Evolutionary conservation across 2,113 vertebrate genomes (phyloP), one percentile per base, ranked within the genome.

Genomic region (Rhinogobius similis): DNA sequence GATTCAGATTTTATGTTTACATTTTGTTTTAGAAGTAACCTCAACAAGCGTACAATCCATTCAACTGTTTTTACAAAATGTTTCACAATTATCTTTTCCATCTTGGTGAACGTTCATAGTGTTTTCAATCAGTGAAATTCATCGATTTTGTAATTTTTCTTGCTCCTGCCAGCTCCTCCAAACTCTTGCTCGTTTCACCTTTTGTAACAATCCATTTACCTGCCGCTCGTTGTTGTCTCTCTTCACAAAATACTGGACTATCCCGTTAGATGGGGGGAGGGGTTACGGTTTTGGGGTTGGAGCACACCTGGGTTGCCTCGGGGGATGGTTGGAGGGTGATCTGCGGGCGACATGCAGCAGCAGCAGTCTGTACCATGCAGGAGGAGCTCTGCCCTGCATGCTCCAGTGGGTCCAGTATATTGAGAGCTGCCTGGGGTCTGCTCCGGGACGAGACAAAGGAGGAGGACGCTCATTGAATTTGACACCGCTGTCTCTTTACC

Each of bases 341-440:
- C 64, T 82, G 76, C 68, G 70, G 69, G 75, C 76, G 82, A 80
- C 92, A 93, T 93, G 92, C 92, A 92, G 81, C 52, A 92, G 81
- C 23, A 89, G 73, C 84, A 87, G 83, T 85, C 84, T 79, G 74
- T 79, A 87, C 79, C 92, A 93, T 93, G 91, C 91, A 88, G 86
- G 84, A 88, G 76, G 78, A 84, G 77, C 82, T 90, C 86, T 80
- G 89, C 81, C 89, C 89, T 92, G 90, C 92, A 93, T 93, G 92
- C 90, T 55, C 23, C 23, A 24, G 11, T 12, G n/a, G 84, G 86
- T 79, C 89, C 89, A 92, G 92, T 93, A 93, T 93, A 93, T 93
- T 93, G 92, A 93, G 92, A 93, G 92, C 92, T 72, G 74, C 74
- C 75, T 73, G 70, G n/a, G 67, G 5, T 65, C 70, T 76, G 52